Evolutionary conservation across 2,113 vertebrate genomes (phyloP).

Genomic region (Poeciliopsis prolifica): DNA sequence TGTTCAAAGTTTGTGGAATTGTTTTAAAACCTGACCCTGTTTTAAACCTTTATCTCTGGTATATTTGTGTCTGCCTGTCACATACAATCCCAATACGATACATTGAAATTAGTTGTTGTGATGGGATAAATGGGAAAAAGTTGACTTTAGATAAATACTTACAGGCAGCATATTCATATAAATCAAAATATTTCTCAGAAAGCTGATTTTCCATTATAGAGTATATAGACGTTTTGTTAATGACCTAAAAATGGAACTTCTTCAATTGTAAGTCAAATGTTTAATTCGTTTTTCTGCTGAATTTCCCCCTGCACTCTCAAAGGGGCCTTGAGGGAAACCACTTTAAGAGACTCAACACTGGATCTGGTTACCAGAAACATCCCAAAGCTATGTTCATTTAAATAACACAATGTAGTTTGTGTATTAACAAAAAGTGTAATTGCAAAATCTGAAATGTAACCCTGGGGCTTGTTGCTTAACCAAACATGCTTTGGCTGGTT

Average conservation of each 20-base stretch:
- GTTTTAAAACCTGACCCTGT: not conserved
- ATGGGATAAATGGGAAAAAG: no score
- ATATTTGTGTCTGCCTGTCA: not conserved
- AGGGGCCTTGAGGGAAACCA: conserved; percentile 46
- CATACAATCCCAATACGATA: no score
- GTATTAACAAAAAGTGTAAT: conserved; percentile 76
- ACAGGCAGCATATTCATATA: no score
- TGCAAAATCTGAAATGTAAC: conserved; percentile 82
- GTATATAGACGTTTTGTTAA: conserved; percentile 54
- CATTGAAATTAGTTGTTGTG: no score
- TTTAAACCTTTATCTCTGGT: not conserved
- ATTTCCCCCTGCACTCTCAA: conserved; percentile 38
- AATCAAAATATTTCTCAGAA: not conserved
- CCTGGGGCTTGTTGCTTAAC: conserved; percentile 82
- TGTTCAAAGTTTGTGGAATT: not conserved
- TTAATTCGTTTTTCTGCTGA: conserved; percentile 57
- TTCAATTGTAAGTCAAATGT: conserved; percentile 53
- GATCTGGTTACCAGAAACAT: conserved; percentile 72
- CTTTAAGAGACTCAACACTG: conserved; percentile 62
- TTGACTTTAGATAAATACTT: no score
- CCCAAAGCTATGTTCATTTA: conserved; percentile 85
- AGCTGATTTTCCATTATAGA: not conserved
- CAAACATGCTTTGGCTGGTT: conserved; percentile 84
- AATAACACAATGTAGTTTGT: conserved; percentile 82
- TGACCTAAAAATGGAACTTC: conserved; percentile 60